Base-by-base conservation (phyloP, 2,888 invertebrate species). In the Apotomis capreana region DNA sequence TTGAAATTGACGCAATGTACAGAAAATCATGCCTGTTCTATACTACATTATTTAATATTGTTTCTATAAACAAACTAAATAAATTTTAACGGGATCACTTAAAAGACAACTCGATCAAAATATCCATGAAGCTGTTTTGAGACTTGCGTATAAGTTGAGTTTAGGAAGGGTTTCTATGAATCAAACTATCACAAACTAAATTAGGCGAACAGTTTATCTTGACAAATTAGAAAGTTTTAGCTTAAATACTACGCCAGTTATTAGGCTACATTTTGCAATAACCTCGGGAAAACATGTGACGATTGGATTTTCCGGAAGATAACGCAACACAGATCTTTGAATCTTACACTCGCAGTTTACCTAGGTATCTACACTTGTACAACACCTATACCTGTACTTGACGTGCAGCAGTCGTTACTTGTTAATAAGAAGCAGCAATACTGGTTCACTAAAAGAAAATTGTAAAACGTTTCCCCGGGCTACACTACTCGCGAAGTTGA, bases 1-100 rank as follows among this genome's bases (percentile, higher is more conserved):
- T 81, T 79, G 78, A 36, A 58, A 76, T 75, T 73, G 77, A 80
- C 81, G 78, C 80, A 78, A 82, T 82, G 80, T 77, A 81, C 82
- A 77, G 80, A 82, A 83, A 82, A 81, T 82, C 80, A 81, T 81
- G 80, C 78, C 78, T 52, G 64, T 55, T 26, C 52, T 55, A 51
- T 51, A 61, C 40, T 40, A 49, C 57, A 49, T 67, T 68, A 44
- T 68, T 71, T 71, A 68, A 62, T 62, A 44, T 68, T 68, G 72
- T 68, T 72, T 63, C 9, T 46, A 12, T 63, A 72, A 72, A 72
- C 58, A 72, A 68, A 68, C 61, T 61, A 68, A 71, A 71, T 68
- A 61, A 61, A 58, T 61, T 52, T 2, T 55, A 64, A 68, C 44
- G 61, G 67, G 67, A 62, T 57, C 36, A 67, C 62, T 71, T 71